phyloP scores from a whole-genome alignment of 1,140 invertebrate genomes.

The Atta cephalotes region DNA sequence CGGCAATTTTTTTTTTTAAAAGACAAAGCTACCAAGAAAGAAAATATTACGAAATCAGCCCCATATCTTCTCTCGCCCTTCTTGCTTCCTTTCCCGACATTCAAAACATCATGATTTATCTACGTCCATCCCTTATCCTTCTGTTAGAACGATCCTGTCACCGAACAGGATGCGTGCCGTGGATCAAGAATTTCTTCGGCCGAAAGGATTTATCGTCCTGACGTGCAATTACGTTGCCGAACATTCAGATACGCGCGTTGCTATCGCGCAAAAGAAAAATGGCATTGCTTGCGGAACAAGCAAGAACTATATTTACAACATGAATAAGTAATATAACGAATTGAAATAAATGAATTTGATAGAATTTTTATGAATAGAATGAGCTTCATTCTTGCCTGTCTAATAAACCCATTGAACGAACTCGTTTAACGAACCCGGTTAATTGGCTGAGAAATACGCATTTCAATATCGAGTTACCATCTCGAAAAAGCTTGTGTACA shows the following conservation, averaged over 20 bases:
- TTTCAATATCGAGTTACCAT: background rate
- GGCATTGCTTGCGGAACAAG: background rate
- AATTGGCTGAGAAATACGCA: background rate
- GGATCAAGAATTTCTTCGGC: slow-evolving; percentile 72
- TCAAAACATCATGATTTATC: slow-evolving; percentile 74
- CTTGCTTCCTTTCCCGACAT: background rate
- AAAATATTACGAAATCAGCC: slow-evolving; percentile 52
- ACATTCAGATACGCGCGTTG: slow-evolving; percentile 45
- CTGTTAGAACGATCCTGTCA: slow-evolving; percentile 67
- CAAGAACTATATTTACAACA: slow-evolving; percentile 23
- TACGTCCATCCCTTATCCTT: slow-evolving; percentile 70
- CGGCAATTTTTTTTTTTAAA: background rate
- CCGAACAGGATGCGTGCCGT: slow-evolving; percentile 59
- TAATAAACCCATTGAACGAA: slow-evolving; percentile 31
- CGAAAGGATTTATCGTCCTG: slow-evolving; percentile 66
- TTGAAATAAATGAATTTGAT: slow-evolving; percentile 3
- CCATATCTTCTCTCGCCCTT: background rate
- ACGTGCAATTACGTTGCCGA: slow-evolving; percentile 69
- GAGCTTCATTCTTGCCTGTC: too few relatives aligned
- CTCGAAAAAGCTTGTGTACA: background rate
- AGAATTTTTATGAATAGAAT: slow-evolving; percentile 14
- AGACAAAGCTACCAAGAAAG: slow-evolving; percentile 52
- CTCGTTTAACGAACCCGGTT: slow-evolving; percentile 8
- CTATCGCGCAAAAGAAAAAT: slow-evolving; percentile 49
- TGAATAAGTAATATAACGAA: background rate